Base-by-base conservation (phyloP, 2,797 vertebrate species). In the Borostomias antarcticus region DNA sequence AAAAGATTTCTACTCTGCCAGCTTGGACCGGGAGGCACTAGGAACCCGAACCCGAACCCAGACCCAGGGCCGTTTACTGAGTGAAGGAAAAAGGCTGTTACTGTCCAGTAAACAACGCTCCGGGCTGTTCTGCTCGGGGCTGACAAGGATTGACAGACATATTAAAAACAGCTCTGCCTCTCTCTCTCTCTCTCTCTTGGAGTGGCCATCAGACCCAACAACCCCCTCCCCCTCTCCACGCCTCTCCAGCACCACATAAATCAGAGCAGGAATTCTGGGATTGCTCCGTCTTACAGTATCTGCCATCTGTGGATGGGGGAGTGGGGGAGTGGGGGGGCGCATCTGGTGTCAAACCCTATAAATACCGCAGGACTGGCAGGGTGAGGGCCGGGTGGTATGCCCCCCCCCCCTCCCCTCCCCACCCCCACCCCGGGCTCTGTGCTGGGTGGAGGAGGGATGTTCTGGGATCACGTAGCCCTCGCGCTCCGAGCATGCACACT, bases 201-300 rank as follows among this genome's bases (percentile, higher is more conserved):
- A n/a, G n/a, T n/a, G n/a, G 40, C n/a, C 40, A 45, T 45, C 40
- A 45, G 17, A 45, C 4, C 3, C 40, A 17, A 6, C 15, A 17
- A 15, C 40, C n/a, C 13, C 13, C 40, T n/a, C n/a, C n/a, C n/a
- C n/a, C n/a, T n/a, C n/a, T n/a, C 40, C n/a, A 17, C n/a, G 40
- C n/a, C 15, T 43, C 40, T 43, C 40, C 40, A 43, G n/a, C 40
- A 7, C 40, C 15, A 43, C 40, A 43, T 43, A n/a, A 45, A 45
- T 45, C 40, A 45, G 10, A 58, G 30, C 13, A 48, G 48, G 33
- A 21, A 62, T 62, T 48, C 59, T 62, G 59, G 59, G 59, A 62
- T 48, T 62, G 26, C 33, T 66, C 37, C 23, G 35, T 45, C 40
- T 17, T 45, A n/a, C n/a, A n/a, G n/a, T n/a, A 45, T 17, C 40